Conservation (phyloP, 2,797 vertebrate genomes). For the Sebastolobus altivelis region DNA sequence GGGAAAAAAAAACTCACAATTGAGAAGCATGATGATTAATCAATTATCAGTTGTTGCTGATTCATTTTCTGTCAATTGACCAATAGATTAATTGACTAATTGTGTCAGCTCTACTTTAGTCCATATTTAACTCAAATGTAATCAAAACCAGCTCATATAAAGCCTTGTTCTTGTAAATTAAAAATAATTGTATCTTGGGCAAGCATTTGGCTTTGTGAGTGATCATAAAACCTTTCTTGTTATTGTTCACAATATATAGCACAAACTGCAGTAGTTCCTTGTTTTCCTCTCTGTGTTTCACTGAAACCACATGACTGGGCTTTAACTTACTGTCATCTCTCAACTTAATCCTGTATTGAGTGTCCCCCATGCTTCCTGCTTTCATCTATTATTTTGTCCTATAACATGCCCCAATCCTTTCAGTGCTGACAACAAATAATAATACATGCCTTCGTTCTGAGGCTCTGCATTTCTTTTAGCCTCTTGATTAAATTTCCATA, state of each 20-base stretch:
- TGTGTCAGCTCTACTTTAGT: not conserved
- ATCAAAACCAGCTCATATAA: not conserved
- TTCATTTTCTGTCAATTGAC: no score
- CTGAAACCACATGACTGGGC: not conserved
- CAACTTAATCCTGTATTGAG: not conserved
- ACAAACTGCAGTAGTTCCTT: not conserved
- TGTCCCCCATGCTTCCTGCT: not conserved
- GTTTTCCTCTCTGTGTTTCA: not conserved
- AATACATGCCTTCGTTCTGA: not conserved
- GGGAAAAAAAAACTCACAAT: no score
- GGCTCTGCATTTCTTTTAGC: conserved; percentile 1
- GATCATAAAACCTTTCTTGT: not conserved
- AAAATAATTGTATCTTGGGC: not conserved
- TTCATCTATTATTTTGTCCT: conserved; percentile 11
- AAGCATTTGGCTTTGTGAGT: not conserved
- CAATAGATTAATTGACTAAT: not conserved
- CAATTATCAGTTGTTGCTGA: not conserved
- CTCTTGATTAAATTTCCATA: conserved; percentile 50
- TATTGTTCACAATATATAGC: not conserved
- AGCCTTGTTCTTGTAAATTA: not conserved
- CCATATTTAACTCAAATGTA: not conserved
- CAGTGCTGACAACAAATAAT: conserved; percentile 3
- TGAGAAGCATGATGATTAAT: not conserved
- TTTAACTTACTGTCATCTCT: not conserved
- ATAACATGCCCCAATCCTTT: not conserved